phyloP scores from a whole-genome alignment of 2,113 vertebrate genomes.

The Cricetomys ansorgei region DNA sequence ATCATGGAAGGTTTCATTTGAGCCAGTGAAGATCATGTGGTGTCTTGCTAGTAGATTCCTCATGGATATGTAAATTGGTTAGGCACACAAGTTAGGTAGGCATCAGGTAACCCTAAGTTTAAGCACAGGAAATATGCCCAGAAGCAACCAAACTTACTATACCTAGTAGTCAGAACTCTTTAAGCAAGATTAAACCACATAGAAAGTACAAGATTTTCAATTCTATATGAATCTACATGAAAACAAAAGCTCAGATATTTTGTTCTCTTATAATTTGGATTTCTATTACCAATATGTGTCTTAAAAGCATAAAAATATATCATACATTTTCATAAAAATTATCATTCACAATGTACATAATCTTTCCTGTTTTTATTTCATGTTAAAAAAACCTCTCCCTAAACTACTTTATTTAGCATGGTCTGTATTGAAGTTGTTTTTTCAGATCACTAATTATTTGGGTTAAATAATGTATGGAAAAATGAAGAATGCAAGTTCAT shows the following conservation, averaged over 20 bases:
- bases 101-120: not conserved
- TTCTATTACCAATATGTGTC: not conserved
- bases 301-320: slow-evolving; percentile 3
- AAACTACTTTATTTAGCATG: not conserved
- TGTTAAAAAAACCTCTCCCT: not conserved
- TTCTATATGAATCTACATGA: not conserved
- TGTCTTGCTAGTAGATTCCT: not conserved
- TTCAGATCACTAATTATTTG: not conserved
- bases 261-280: not conserved
- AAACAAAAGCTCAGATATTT: not conserved
- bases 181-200: not conserved
- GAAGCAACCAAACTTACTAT: not conserved
- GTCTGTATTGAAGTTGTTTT: not conserved
- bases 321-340: not conserved
- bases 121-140: not conserved
- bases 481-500: not conserved
- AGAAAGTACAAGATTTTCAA: not conserved
- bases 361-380: not conserved
- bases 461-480: not conserved
- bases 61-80: not conserved
- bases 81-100: not conserved
- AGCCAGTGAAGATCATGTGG: not conserved
- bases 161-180: not conserved
- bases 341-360: not conserved
- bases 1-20: not conserved